phyloP scores from a whole-genome alignment of 2,113 vertebrate species.

The Epinephelus lanceolatus region DNA sequence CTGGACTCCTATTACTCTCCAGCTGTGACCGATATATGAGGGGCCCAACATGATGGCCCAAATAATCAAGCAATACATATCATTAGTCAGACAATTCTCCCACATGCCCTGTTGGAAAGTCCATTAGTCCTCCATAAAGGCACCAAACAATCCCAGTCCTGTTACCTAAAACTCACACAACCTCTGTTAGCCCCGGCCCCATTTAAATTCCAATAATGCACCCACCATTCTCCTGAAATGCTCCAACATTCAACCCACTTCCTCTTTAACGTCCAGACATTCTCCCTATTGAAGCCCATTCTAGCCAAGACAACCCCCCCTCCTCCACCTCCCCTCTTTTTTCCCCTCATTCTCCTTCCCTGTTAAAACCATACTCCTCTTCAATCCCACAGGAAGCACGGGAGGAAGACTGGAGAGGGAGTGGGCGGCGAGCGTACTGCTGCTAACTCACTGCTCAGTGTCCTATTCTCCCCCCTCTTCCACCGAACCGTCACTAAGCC shows the following conservation, averaged over 20 bases:
- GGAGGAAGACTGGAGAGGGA: constrained; percentile 77
- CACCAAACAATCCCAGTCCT: constrained; percentile 44
- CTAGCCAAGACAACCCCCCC: constrained; percentile 56
- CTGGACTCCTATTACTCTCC: constrained; percentile 39
- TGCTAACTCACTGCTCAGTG: constrained; percentile 62
- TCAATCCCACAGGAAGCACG: constrained; percentile 82
- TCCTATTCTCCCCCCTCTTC: not conserved
- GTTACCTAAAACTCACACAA: constrained; percentile 58
- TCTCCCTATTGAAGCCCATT: constrained; percentile 66
- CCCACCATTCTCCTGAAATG: constrained; percentile 62
- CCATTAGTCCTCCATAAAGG: constrained; percentile 49
- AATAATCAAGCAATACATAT: constrained; percentile 52
- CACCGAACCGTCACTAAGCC: constrained; percentile 31
- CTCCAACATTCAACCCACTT: constrained; percentile 74
- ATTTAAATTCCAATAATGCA: constrained; percentile 73
- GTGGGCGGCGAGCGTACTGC: constrained; percentile 68
- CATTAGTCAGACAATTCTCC: constrained; percentile 51
- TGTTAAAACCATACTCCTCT: constrained; percentile 80
- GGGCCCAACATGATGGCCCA: constrained; percentile 14
- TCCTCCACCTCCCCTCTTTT: not conserved
- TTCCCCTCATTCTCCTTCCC: constrained; percentile 59
- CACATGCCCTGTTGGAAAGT: constrained; percentile 54
- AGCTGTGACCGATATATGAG: constrained; percentile 26
- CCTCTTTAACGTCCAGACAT: constrained; percentile 74
- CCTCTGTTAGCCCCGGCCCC: constrained; percentile 30